Evolutionary conservation across 2,797 vertebrate genomes (phyloP).

Genomic region (Kryptopterus vitreolus): DNA sequence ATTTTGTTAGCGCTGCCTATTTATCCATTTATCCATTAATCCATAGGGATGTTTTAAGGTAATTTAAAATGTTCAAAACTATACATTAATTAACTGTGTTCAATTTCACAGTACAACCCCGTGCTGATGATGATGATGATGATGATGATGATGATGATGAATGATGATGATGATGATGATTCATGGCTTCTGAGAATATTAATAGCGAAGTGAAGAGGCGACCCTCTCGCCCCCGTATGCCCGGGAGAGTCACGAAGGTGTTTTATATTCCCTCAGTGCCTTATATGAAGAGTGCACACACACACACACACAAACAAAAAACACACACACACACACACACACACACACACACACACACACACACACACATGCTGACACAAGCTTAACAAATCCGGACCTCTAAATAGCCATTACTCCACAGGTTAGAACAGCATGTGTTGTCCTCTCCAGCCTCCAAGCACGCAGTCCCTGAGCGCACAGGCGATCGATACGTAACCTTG

Average conservation of each 20-base stretch:
- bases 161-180: slow-evolving; percentile 12
- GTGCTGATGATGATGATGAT: slow-evolving; percentile 1
- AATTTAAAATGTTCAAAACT: neutral
- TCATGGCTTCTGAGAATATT: slow-evolving; percentile 11
- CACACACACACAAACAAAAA: too few relatives aligned
- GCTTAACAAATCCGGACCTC: slow-evolving; percentile 20
- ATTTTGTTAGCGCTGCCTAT: neutral
- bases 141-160: too few relatives aligned
- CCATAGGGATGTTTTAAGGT: neutral
- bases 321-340: neutral
- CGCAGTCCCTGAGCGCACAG: neutral
- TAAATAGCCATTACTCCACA: slow-evolving; percentile 39
- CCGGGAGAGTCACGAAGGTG: slow-evolving; percentile 17
- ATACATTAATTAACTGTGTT: slow-evolving; percentile 1
- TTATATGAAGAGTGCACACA: slow-evolving; percentile 15
- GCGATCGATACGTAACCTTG: slow-evolving; percentile 15
- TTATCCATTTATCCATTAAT: too few relatives aligned
- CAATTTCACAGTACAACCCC: neutral
- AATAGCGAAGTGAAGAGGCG: neutral
- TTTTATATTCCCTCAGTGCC: neutral
- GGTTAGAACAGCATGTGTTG: slow-evolving; percentile 31
- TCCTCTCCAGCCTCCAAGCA: neutral
- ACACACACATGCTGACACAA: too few relatives aligned
- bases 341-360: slow-evolving; percentile 9
- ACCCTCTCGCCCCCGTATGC: neutral